Evolutionary conservation across 2,888 invertebrate genomes (phyloP).

Genomic region (Pristionchus mayeri): DNA sequence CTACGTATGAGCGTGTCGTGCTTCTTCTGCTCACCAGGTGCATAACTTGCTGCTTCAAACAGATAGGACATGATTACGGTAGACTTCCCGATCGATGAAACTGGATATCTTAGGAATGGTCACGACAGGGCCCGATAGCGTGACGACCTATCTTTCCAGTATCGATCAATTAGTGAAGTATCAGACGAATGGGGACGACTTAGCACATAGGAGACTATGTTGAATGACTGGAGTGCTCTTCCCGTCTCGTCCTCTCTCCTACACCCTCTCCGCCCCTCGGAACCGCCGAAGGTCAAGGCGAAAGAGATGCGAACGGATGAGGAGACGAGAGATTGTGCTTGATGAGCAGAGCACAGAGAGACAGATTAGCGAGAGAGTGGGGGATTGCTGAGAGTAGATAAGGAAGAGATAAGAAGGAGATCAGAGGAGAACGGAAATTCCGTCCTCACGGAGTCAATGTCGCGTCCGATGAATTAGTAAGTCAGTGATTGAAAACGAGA

Average conservation of each 20-base stretch:
- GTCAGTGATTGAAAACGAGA: background rate
- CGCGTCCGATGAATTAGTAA: background rate
- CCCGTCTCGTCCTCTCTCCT: conserved; percentile 10
- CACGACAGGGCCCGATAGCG: conserved; percentile 36
- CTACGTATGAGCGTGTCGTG: conserved; percentile 16
- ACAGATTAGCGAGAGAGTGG: background rate
- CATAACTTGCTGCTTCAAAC: conserved; percentile 65
- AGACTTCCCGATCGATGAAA: background rate
- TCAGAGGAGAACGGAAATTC: background rate
- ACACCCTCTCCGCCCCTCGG: background rate
- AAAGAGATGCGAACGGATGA: conserved; percentile 11
- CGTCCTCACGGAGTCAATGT: background rate
- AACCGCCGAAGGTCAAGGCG: conserved; percentile 49
- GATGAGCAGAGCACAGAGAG: background rate
- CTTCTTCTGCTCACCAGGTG: conserved; percentile 58
- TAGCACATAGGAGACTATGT: conserved; percentile 36
- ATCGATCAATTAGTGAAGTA: background rate
- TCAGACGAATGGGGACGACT: conserved; percentile 33
- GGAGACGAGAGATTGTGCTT: background rate
- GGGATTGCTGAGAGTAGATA: background rate
- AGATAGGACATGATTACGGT: conserved; percentile 60
- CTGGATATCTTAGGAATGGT: background rate
- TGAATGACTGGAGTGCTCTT: background rate
- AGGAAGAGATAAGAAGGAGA: conserved; percentile 15
- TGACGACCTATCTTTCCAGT: background rate